These are phyloP conservation scores for Drosophila nannoptera DNA, from an alignment of 1,140 invertebrate genomes.

Conservation along the genomic window DNA sequence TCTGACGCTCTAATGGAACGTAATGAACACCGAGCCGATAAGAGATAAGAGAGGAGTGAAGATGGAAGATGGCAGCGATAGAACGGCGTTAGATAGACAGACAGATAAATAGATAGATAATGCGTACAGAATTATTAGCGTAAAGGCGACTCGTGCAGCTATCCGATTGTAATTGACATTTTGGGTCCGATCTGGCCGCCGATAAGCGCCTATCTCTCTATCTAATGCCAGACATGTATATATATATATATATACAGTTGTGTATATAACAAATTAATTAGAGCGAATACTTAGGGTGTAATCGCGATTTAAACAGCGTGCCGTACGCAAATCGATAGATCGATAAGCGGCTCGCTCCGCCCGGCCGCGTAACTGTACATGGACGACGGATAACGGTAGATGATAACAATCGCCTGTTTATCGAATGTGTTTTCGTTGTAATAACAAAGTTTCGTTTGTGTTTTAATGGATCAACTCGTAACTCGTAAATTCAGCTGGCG, in stretches of 20 bases:
- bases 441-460: constrained; percentile 56
- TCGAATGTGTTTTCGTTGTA: constrained; percentile 43
- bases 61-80: too few relatives aligned
- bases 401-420: constrained; percentile 38
- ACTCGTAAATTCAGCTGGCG: constrained; percentile 45
- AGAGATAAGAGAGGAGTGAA: constrained; percentile 12
- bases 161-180: constrained; percentile 31
- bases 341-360: not conserved
- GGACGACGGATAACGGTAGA: constrained; percentile 31
- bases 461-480: constrained; percentile 48
- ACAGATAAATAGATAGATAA: constrained; percentile 58
- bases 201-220: constrained; percentile 22
- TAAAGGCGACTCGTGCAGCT: not conserved
- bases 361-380: constrained; percentile 15
- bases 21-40: constrained; percentile 34
- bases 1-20: constrained; percentile 62
- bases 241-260: too few relatives aligned
- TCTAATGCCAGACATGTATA: too few relatives aligned
- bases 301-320: constrained; percentile 9
- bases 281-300: constrained; percentile 8
- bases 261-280: constrained; percentile 17
- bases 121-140: constrained; percentile 61
- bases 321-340: not conserved
- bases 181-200: constrained; percentile 12
- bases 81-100: constrained; percentile 8